Percentiles rank a stretch among this genome's conserved stretches.
phyloP scores from a whole-genome alignment of 2,797 vertebrate species.

The Acropternis orthonyx region DNA sequence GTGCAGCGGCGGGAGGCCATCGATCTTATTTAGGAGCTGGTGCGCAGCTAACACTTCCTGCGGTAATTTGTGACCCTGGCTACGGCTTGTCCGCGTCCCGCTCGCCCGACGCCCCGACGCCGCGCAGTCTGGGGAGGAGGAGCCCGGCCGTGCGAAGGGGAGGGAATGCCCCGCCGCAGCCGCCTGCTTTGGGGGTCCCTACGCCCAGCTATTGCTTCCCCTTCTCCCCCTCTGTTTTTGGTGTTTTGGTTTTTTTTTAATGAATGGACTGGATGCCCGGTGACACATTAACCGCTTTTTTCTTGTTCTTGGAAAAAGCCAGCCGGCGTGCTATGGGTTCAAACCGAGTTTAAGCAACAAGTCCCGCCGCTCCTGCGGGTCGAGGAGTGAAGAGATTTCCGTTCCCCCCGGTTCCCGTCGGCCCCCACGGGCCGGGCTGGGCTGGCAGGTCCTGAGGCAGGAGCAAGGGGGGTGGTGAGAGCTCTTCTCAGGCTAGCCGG shows the following conservation, averaged over 20 bases:
- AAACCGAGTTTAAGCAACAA: not conserved
- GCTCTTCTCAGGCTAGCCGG: not conserved
- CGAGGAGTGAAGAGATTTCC: too few species aligned
- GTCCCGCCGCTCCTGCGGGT: not conserved
- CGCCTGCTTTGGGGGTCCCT: constrained; percentile 73
- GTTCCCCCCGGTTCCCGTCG: not conserved
- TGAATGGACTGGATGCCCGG: constrained; percentile 79
- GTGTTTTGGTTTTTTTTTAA: constrained; percentile 27
- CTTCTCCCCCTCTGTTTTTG: not conserved
- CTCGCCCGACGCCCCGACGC: constrained; percentile 79
- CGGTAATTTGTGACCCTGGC: constrained; percentile 70
- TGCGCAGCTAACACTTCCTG: constrained; percentile 71
- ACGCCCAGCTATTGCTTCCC: not conserved
- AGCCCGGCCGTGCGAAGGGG: constrained; percentile 3
- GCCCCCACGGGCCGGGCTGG: not conserved
- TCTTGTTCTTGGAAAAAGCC: constrained; percentile 38
- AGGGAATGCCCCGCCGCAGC: constrained; percentile 18
- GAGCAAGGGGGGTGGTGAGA: not conserved
- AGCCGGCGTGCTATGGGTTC: not conserved
- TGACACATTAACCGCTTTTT: constrained; percentile 70
- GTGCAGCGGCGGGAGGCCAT: constrained; percentile 1
- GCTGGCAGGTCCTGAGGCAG: not conserved
- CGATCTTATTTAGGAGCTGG: constrained; percentile 56
- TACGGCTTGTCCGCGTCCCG: constrained; percentile 75
- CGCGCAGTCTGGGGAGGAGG: constrained; percentile 82